A percentile compares a stretch with the other conserved stretches of the same genome.
These are phyloP conservation scores for Drosophila nigromelanica DNA, from an alignment of 1,140 invertebrate genomes.

Conservation along the genomic window DNA sequence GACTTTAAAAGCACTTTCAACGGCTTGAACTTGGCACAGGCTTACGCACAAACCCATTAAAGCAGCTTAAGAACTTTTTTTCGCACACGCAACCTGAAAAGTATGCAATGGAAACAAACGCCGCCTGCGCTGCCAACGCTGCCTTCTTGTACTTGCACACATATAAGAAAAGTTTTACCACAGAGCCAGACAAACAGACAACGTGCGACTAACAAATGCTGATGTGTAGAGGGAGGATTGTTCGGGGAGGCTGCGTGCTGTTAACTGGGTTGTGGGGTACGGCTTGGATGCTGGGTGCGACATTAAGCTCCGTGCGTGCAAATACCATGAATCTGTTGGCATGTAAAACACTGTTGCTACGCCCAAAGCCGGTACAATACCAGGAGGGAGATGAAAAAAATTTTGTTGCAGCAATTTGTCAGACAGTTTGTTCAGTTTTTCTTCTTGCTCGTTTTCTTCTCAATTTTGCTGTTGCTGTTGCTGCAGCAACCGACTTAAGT, in stretches of 20 bases:
- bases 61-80: slow-evolving; percentile 73
- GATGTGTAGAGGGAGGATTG: slow-evolving; percentile 32
- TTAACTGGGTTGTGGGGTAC: slow-evolving; percentile 7
- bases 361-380: slow-evolving; percentile 67
- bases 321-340: slow-evolving; percentile 81
- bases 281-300: slow-evolving; percentile 50
- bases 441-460: slow-evolving; percentile 37
- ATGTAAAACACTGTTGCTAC: slow-evolving; percentile 81
- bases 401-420: slow-evolving; percentile 78
- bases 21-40: slow-evolving; percentile 74
- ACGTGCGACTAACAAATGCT: slow-evolving; percentile 72
- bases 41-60: slow-evolving; percentile 79
- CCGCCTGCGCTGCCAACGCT: not conserved
- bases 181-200: slow-evolving; percentile 79
- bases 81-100: slow-evolving; percentile 70
- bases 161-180: slow-evolving; percentile 77
- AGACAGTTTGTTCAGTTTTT: slow-evolving; percentile 77
- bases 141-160: slow-evolving; percentile 45
- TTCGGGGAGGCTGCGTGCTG: slow-evolving; percentile 4
- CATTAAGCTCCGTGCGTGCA: slow-evolving; percentile 81
- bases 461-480: not conserved
- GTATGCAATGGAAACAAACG: slow-evolving; percentile 65
- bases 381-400: slow-evolving; percentile 49
- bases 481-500: slow-evolving; percentile 62
- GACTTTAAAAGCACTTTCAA: slow-evolving; percentile 80